phyloP scores from a whole-genome alignment of 2,888 invertebrate species.

The Omphaloscelis lunosa region DNA sequence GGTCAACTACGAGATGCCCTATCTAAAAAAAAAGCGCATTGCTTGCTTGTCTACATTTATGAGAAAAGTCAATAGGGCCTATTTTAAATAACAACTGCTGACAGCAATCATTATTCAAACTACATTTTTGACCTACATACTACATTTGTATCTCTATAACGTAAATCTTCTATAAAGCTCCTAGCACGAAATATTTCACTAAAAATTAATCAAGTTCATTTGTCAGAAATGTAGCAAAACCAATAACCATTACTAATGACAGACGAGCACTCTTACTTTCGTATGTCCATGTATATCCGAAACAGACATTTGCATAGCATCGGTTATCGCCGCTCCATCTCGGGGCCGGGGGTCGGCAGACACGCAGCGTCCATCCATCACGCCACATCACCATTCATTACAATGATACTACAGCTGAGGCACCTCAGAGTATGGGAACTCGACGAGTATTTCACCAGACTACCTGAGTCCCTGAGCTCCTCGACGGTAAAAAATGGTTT shows the following conservation, averaged over 20 bases:
- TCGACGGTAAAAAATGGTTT: constrained; percentile 23
- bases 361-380: constrained; percentile 52
- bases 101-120: background rate
- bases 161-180: background rate
- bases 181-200: background rate
- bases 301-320: constrained; percentile 34
- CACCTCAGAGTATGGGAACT: constrained; percentile 27
- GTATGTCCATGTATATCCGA: constrained; percentile 4
- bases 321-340: constrained; percentile 16
- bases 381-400: constrained; percentile 51
- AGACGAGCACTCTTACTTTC: constrained; percentile 29
- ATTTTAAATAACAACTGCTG: too few species aligned
- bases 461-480: constrained; percentile 60
- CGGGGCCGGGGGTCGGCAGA: constrained; percentile 46
- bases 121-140: background rate
- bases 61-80: background rate
- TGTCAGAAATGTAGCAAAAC: constrained; percentile 26
- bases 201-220: constrained; percentile 13
- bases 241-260: constrained; percentile 6
- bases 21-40: too few species aligned
- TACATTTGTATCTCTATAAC: background rate
- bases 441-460: constrained; percentile 29
- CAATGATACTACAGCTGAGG: constrained; percentile 30
- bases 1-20: too few species aligned
- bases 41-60: background rate